Base-by-base conservation (phyloP, 2,888 invertebrate genomes). In the Lasius platythorax region DNA sequence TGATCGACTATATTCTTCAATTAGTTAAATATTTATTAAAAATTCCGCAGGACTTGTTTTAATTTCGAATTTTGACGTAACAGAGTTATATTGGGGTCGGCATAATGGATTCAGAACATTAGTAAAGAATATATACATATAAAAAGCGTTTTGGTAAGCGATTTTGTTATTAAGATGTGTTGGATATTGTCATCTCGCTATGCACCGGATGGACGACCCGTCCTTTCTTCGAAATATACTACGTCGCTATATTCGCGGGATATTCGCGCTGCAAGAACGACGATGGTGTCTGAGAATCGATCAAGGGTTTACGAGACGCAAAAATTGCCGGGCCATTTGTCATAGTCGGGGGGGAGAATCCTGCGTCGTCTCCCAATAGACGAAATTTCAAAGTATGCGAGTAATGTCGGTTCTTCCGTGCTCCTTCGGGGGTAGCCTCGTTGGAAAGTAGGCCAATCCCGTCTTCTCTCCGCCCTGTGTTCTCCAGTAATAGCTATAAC, bases 271-370 rank as follows among this genome's bases (percentile, higher is more conserved):
- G 37, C 76, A 37, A 12, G 50, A 46, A 64, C 33, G 63, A 61
- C n/a, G 43, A 9, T 30, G 8, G 30, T 61, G 50, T 66, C 67
- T 28, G 53, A 37, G 66, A 78, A 67, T 78, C 67, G 67, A 78
- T 78, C 67, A 67, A 56, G n/a, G 53, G n/a, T 56, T 67, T 56
- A 56, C 40, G 67, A 53, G 53, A 11, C 40, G 56, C 78, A 78
- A 78, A 75, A 78, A 78, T 78, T 78, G 76, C 53, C 53, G 28
- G 18, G 78, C 67, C 46, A 78, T 78, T 78, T 78, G 78, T 78
- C 78, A 78, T 78, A 67, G 56, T 56, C 67, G 78, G 12, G n/a
- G 12, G n/a, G 66, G 67, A 61, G 61, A 78, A 67, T 78, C 40
- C 53, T 37, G 37, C 76, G 53, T 78, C 78, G 67, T 78, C 56